Conservation (phyloP, 2,888 invertebrate genomes). For the Tetrapedia diversipes region DNA sequence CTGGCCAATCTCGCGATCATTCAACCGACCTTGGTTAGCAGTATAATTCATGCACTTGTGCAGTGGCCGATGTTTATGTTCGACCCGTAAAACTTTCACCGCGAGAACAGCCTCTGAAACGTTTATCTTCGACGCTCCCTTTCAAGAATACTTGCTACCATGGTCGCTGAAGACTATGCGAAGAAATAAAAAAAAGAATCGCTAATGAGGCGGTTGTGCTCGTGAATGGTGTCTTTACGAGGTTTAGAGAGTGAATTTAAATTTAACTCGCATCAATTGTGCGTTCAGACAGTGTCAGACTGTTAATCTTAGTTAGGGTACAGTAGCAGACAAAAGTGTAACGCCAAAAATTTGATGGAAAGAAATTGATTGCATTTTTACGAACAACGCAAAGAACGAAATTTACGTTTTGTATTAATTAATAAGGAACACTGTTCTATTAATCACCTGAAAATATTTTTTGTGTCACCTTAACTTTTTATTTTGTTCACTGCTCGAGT, state of each 20-base stretch:
- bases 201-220: background rate
- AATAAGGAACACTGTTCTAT: too few species aligned
- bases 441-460: too few species aligned
- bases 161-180: background rate
- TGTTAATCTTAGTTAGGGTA: too few species aligned
- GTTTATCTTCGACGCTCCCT: background rate
- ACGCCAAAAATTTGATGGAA: too few species aligned
- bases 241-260: background rate
- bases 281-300: too few species aligned
- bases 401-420: too few species aligned
- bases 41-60: slow-evolving; percentile 25
- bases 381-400: too few species aligned
- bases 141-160: rapidly evolving
- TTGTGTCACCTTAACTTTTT: too few species aligned
- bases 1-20: background rate
- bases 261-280: too few species aligned
- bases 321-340: too few species aligned
- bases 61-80: slow-evolving; percentile 2
- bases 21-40: slow-evolving; percentile 24
- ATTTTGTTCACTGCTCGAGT: too few species aligned
- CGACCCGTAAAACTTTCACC: slow-evolving; percentile 22
- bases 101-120: background rate
- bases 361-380: too few species aligned
- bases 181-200: background rate
- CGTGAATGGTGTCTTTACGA: background rate